Evolutionary conservation across 2,888 invertebrate genomes (phyloP), one percentile per base, ranked within the genome.

Genomic region (Spilarctia lutea): DNA sequence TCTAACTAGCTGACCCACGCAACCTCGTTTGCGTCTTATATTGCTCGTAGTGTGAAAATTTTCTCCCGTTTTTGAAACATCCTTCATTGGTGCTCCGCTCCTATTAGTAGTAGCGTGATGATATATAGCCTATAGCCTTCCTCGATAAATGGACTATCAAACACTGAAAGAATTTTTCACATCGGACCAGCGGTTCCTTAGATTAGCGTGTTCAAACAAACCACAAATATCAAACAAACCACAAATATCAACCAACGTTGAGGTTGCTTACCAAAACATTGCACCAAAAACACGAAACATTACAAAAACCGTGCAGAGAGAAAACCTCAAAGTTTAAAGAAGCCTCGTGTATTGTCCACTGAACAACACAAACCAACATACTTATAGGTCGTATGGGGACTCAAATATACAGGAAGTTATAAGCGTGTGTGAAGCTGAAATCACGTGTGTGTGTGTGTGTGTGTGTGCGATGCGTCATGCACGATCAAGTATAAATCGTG

Each of bases 391-490:
- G 78, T 85, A 86, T 86, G 83, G 88, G 91, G 91, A 91, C 83
- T 78, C 89, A 91, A 86, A 88, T 87, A 86, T 91, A 87, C 90
- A 91, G 91, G 92, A 92, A 92, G 87, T 86, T 73, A 75, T 68
- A 72, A 65, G 78, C 33, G 70, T 73, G 75, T 71, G 80, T 83
- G 83, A 81, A 83, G 81, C 79, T 48, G 71, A 0, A 30, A 6
- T 45, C 39, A 63, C 63, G 65, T 45, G 78, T 73, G 78, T 33
- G 48, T 71, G 35, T n/a, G n/a, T 30, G 65, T 45, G 78, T 73
- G 78, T 39, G 76, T 75, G 87, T 84, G 88, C 86, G 86, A 90
- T 92, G 93, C 91, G 94, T 93, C 93, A 93, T 92, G 92, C 92
- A 88, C 91, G 87, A 91, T 90, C 88, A 85, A 86, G 81, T 86